Conservation (phyloP, 2,797 vertebrate genomes). For the Diceros bicornis region DNA sequence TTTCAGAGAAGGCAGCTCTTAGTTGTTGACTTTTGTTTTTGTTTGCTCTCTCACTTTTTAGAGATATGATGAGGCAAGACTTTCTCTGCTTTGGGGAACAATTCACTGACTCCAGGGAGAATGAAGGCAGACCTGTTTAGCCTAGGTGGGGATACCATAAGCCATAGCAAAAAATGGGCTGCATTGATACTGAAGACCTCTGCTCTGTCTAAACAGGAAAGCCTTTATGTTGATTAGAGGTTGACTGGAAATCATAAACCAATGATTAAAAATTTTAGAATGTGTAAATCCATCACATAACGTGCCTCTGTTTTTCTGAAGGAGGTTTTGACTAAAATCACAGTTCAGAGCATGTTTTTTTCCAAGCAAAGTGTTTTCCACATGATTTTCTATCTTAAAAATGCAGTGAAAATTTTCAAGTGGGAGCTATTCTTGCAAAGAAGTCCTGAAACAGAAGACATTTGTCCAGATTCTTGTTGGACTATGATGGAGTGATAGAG, state of each 20-base stretch:
- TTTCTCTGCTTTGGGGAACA: neutral
- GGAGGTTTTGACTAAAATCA: neutral
- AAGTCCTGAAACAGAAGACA: neutral
- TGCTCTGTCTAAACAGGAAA: neutral
- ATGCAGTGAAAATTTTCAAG: neutral
- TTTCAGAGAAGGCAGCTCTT: neutral
- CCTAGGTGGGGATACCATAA: neutral
- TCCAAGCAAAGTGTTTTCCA: neutral
- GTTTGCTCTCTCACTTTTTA: constrained; percentile 16
- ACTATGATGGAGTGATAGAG: neutral
- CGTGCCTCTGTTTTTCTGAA: neutral
- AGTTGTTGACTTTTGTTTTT: neutral
- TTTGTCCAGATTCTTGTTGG: neutral
- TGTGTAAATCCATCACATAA: neutral
- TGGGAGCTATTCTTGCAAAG: neutral
- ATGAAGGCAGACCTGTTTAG: neutral
- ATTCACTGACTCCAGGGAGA: neutral
- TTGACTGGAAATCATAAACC: neutral
- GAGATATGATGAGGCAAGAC: constrained; percentile 7
- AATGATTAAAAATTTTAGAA: neutral
- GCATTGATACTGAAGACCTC: neutral
- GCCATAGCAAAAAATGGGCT: neutral
- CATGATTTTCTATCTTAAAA: neutral
- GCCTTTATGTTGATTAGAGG: neutral
- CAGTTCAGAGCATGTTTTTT: neutral